Evolutionary conservation across 1,140 invertebrate species (phyloP).

Genomic region (Potamilus streckersoni): DNA sequence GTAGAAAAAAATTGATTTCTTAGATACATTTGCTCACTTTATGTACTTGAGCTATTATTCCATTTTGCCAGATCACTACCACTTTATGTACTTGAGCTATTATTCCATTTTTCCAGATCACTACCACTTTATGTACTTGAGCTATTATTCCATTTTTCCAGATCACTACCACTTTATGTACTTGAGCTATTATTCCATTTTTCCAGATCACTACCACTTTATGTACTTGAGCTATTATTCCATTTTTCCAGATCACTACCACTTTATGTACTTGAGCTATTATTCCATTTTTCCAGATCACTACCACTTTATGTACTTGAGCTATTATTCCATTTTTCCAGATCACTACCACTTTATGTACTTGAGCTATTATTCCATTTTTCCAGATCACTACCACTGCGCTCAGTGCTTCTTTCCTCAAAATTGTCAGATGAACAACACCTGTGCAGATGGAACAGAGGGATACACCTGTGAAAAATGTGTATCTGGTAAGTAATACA

Average conservation of each 20-base stretch:
- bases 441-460: not conserved
- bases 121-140: conserved; percentile 1
- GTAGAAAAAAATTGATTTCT: too few species aligned
- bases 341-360: not conserved
- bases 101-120: conserved; percentile 2
- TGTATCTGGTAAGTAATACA: not conserved
- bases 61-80: conserved; percentile 7
- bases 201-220: conserved; percentile 15
- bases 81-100: not conserved
- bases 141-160: not conserved
- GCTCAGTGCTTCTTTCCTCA: conserved; percentile 10
- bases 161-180: conserved; percentile 13
- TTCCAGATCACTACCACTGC: conserved; percentile 16
- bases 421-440: conserved; percentile 11
- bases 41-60: too few species aligned
- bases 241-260: conserved; percentile 8
- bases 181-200: too few species aligned
- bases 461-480: conserved; percentile 23
- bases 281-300: conserved; percentile 2
- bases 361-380: too few species aligned
- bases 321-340: not conserved
- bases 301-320: conserved; percentile 1
- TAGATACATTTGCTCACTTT: too few species aligned
- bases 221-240: too few species aligned
- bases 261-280: not conserved